Conservation (phyloP, 2,888 invertebrate species). For the Conops quadrifasciatus region DNA sequence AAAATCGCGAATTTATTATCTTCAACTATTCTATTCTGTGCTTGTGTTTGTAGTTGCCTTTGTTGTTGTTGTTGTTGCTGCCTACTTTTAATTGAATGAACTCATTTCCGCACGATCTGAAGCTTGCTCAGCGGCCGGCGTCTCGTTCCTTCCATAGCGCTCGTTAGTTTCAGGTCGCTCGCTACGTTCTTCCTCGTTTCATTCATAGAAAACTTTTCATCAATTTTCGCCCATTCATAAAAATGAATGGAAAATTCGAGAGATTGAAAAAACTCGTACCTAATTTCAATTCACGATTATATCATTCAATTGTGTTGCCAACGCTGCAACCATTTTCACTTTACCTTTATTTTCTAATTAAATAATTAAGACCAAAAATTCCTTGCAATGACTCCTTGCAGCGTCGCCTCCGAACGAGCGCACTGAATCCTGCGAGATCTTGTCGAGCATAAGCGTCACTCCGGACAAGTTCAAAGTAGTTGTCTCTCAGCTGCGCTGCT, state of each 20-base stretch:
- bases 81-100: conserved; percentile 48
- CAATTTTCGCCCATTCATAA: conserved; percentile 13
- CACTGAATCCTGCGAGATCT: conserved; percentile 21
- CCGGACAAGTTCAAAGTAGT: conserved; percentile 33
- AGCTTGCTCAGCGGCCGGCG: background rate
- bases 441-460: background rate
- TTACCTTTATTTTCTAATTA: too few relatives aligned
- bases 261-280: too few relatives aligned
- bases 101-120: conserved; percentile 52
- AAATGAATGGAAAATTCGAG: too few relatives aligned
- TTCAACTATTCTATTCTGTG: too few relatives aligned
- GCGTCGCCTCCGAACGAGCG: too few relatives aligned
- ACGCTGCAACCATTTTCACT: too few relatives aligned
- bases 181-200: conserved; percentile 14
- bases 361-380: too few relatives aligned
- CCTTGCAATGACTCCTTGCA: too few relatives aligned
- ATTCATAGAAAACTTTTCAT: conserved; percentile 30
- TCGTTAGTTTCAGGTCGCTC: too few relatives aligned
- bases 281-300: too few relatives aligned
- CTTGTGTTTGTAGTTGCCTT: too few relatives aligned
- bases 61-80: background rate
- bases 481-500: background rate
- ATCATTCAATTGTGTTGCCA: too few relatives aligned
- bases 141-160: background rate
- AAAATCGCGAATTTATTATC: conserved; percentile 48